Conservation (phyloP, 2,797 vertebrate genomes). For the Lepilemur septentrionalis region DNA sequence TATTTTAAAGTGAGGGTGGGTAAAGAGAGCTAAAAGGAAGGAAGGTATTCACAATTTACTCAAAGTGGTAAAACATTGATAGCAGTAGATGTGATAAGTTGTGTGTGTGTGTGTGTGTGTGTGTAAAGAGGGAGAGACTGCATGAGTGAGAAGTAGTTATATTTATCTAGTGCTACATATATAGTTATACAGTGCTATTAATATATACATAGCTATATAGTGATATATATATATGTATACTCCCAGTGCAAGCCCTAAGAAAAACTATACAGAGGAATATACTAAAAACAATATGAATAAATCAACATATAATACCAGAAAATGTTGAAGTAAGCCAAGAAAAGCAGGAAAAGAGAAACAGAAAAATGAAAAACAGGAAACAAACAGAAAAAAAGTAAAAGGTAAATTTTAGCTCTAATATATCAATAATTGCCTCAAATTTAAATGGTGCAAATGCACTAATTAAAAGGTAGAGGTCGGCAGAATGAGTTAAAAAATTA, state of each 20-base stretch:
- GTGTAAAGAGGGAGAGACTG: background rate
- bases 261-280: background rate
- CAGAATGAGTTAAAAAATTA: background rate
- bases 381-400: background rate
- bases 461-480: background rate
- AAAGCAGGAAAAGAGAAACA: background rate
- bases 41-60: background rate
- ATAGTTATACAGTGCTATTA: background rate
- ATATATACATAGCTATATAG: background rate
- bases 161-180: background rate
- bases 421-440: background rate
- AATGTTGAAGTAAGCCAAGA: background rate
- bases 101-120: background rate
- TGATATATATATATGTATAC: background rate
- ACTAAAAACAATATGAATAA: background rate
- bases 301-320: background rate
- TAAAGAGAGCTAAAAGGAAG: background rate
- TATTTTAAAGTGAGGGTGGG: background rate
- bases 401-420: background rate
- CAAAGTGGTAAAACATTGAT: background rate
- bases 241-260: background rate
- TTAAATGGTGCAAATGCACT: too few species aligned
- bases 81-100: background rate
- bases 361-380: background rate
- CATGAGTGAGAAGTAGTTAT: background rate